phyloP scores from a whole-genome alignment of 1,140 invertebrate genomes.

The Carcinoscorpius rotundicauda region DNA sequence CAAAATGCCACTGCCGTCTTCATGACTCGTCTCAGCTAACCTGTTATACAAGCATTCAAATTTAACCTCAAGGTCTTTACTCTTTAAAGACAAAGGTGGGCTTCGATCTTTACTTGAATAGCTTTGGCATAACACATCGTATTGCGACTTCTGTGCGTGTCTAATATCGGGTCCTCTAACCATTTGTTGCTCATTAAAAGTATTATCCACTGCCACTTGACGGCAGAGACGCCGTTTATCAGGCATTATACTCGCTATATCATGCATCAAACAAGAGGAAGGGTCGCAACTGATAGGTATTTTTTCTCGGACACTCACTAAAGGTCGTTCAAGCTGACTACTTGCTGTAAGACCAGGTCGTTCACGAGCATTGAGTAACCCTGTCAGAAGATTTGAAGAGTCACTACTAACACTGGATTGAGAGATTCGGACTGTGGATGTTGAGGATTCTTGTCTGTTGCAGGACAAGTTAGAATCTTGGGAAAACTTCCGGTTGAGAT shows the following conservation, averaged over 20 bases:
- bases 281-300: background rate
- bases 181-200: background rate
- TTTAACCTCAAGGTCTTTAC: slow-evolving; percentile 22
- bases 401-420: slow-evolving; percentile 25
- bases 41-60: slow-evolving; percentile 24
- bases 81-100: slow-evolving; percentile 12
- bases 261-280: background rate
- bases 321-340: slow-evolving; percentile 1
- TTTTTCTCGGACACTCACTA: slow-evolving; percentile 7
- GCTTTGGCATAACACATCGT: slow-evolving; percentile 14
- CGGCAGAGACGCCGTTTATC: slow-evolving; percentile 22
- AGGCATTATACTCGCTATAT: background rate
- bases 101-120: slow-evolving; percentile 17
- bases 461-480: slow-evolving; percentile 23
- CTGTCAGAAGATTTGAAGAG: slow-evolving; percentile 8
- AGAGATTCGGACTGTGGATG: slow-evolving; percentile 22
- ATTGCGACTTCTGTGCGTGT: too few species aligned
- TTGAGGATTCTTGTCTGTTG: slow-evolving; percentile 24
- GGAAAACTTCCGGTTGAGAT: slow-evolving; percentile 6
- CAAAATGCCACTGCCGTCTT: slow-evolving; percentile 19
- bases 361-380: background rate
- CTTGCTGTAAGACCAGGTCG: background rate
- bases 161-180: too few species aligned
- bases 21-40: slow-evolving; percentile 22
- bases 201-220: slow-evolving; percentile 19